Evolutionary conservation across 2,888 invertebrate genomes (phyloP), one percentile per base, ranked within the genome.

Genomic region (Chalcosyrphus nemorum): DNA sequence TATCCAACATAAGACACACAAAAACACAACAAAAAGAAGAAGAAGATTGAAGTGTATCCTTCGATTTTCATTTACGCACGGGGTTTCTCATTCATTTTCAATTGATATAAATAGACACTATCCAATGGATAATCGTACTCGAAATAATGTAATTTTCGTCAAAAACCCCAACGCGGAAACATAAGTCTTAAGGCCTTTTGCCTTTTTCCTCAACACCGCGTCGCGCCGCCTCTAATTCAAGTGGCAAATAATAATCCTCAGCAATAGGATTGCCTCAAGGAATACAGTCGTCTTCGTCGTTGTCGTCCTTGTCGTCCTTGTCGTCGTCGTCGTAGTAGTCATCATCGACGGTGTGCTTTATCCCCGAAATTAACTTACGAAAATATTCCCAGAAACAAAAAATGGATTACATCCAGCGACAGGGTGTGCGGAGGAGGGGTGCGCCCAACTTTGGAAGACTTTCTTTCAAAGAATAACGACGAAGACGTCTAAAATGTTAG

Each of bases 231-330:
- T 24, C 47, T 65, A 43, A 78, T 57, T 78, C 65, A 65, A 68
- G 66, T 57, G 70, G 57, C 57, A 71, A 76, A 54, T 65, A 76
- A 76, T 71, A 81, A 81, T 76, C 81, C 70, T 65, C 63, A 54
- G 65, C 65, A 61, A 71, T 57, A 70, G 63, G 56, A 75, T 75
- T 70, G 81, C 81, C 65, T 29, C 11, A 7, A 63, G 65, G 52
- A 47, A 47, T 71, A 32, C 68, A 56, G 54, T 21, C 54, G 6
- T 81, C 32, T 4, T 61, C 9, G 32, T 19, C 17, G 11, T 9
- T n/a, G 38, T n/a, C 50, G 38, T 52, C 52, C 19, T 45, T 32
- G 50, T 65, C 50, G 11, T n/a, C 56, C 38, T 63, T 17, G 41
- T 41, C 47, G 11, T 9, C 32, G 27, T n/a, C 38, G 54, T 32